Conservation (phyloP, 2,888 invertebrate genomes). For the Vandiemenella viatica region DNA sequence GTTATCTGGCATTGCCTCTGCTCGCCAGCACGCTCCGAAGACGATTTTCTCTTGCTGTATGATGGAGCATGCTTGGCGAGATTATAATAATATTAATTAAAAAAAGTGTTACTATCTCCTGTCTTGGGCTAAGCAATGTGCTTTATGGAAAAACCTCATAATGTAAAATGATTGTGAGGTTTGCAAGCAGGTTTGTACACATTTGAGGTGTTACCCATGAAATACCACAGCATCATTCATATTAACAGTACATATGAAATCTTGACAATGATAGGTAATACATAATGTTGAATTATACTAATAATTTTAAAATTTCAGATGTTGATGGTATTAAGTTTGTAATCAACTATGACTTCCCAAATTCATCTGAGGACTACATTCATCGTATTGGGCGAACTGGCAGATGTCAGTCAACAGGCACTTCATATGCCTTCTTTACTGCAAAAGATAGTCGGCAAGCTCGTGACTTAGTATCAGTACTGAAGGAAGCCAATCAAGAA, state of each 20-base stretch:
- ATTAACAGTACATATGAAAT: no score
- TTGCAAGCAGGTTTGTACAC: no score
- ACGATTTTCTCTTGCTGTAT: background rate
- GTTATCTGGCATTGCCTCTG: conserved; percentile 5
- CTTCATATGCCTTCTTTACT: conserved; percentile 91
- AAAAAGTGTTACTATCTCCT: background rate
- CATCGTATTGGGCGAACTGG: conserved; percentile 92
- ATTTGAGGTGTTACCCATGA: no score
- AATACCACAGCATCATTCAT: no score
- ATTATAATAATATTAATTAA: no score
- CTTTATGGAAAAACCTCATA: no score
- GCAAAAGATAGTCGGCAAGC: conserved; percentile 76
- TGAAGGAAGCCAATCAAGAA: conserved; percentile 80
- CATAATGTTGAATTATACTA: no score
- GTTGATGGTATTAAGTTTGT: conserved; percentile 93
- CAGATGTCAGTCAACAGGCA: conserved; percentile 70
- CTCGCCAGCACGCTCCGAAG: conserved; percentile 1
- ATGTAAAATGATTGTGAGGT: no score
- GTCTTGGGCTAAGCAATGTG: no score
- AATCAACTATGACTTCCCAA: conserved; percentile 91
- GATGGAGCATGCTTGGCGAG: background rate
- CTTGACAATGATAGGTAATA: no score
- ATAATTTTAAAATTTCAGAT: conserved; percentile 25
- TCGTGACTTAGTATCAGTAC: conserved; percentile 72
- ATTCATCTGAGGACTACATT: conserved; percentile 89